phyloP scores from a whole-genome alignment of 2,113 vertebrate genomes.

The Gallinago paraguaiae region DNA sequence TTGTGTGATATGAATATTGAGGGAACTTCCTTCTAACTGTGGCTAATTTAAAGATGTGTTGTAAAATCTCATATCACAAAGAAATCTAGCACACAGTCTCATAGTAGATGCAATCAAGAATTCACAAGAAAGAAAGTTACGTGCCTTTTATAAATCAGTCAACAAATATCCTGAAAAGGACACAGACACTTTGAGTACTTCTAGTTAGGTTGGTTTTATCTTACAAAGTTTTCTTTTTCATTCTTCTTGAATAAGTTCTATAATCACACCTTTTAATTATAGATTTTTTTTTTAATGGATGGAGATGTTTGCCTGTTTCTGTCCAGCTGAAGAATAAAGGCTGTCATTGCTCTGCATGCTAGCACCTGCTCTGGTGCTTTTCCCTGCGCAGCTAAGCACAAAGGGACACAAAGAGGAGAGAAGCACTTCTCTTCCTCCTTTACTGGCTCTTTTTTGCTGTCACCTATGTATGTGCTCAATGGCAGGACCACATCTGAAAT shows the following conservation, averaged over 20 bases:
- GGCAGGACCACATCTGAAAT: not conserved
- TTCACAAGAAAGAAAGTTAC: not conserved
- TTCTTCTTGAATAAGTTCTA: not conserved
- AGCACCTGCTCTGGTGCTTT: not conserved
- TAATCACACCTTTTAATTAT: not conserved
- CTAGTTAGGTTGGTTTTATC: not conserved
- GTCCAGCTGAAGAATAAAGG: not conserved
- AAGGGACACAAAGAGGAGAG: not conserved
- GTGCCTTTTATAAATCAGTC: not conserved
- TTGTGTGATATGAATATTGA: not conserved
- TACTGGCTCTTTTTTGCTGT: not conserved
- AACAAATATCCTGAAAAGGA: not conserved
- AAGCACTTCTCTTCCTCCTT: not conserved
- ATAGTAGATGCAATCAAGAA: not conserved
- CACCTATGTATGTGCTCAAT: accelerated
- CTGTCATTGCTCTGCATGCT: accelerated
- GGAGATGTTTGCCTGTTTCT: not conserved
- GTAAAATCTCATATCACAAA: not conserved
- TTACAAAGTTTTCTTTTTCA: not conserved
- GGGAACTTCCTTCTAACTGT: not conserved
- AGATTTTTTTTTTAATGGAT: not conserved
- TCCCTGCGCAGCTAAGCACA: not conserved
- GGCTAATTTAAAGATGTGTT: not conserved
- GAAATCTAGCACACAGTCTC: not conserved
- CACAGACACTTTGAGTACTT: not conserved